Evolutionary conservation across 2,888 invertebrate genomes (phyloP), one percentile per base, ranked within the genome.

Genomic region (Leptopilina myrica): DNA sequence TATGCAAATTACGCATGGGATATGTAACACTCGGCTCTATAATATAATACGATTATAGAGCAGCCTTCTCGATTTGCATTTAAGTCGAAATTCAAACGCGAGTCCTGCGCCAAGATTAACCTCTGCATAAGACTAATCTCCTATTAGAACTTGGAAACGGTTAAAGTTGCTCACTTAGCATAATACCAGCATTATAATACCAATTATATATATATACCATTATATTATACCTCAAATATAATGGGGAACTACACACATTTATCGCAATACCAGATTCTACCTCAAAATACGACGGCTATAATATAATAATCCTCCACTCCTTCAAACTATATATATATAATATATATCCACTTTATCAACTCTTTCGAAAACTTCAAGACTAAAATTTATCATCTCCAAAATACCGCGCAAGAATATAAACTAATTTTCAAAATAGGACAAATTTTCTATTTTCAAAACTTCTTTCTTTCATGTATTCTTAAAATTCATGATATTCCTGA

Each of bases 61-160:
- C 49, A 69, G 69, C 69, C 26, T 69, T 69, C 69, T 69, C 69
- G 53, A 69, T 69, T 69, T 69, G 69, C 53, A 69, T 69, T 69
- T 69, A 69, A 69, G 69, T 69, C 69, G 69, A 26, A 69, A 69
- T 14, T 49, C 69, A 53, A 67, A 69, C 62, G 49, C 69, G 53
- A 49, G 69, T 26, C 53, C 53, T 69, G 49, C 20, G 53, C 26
- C 12, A 69, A 69, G 69, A 69, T 69, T 53, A 69, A 69, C 69
- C 69, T 69, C 49, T 49, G 69, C 69, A 69, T 69, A 69, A 69
- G 53, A 69, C 69, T 69, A 69, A 69, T 69, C 69, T 69, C 12
- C 69, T 69, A 69, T 69, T 69, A 69, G 69, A 49, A 53, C 49
- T 53, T 69, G 26, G 46, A 26, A 26, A 69, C 49, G 69, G 69